Evolutionary conservation across 2,113 vertebrate species (phyloP).

Genomic region (Saguinus imperator): DNA sequence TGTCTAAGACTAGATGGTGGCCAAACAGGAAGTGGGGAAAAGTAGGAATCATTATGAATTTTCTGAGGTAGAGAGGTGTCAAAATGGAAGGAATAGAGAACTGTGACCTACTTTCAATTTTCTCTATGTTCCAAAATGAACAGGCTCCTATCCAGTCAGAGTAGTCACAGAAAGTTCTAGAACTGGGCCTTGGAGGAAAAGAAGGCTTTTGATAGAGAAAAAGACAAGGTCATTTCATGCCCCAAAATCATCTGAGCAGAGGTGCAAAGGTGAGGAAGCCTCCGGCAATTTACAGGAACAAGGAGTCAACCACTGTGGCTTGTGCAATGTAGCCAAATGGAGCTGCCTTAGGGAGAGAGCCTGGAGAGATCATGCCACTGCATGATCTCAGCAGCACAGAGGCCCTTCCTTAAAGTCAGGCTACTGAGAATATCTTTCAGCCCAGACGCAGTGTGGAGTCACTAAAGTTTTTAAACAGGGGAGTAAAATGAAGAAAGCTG

Average conservation of each 20-base stretch:
- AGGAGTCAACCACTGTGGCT: neutral
- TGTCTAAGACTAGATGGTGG: constrained; percentile 4
- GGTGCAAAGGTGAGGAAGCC: neutral
- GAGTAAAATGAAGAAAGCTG: constrained; percentile 1
- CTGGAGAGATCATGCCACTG: neutral
- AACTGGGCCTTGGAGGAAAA: neutral
- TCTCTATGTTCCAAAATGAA: constrained; percentile 15
- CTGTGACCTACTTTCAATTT: neutral
- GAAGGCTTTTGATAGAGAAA: neutral
- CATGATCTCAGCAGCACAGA: neutral
- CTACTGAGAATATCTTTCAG: neutral
- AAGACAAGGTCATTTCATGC: neutral
- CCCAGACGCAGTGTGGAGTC: neutral
- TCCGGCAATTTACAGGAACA: neutral
- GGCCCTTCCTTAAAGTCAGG: neutral
- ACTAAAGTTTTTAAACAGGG: constrained; percentile 38
- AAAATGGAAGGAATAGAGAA: neutral
- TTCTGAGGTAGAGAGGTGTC: neutral
- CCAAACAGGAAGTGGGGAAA: neutral
- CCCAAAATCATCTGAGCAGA: neutral
- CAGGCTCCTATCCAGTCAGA: neutral
- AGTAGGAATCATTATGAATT: neutral
- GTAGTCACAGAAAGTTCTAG: neutral
- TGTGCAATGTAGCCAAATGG: neutral
- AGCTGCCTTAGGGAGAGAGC: neutral